phyloP scores from a whole-genome alignment of 1,140 invertebrate species.

The Hylyphantes graminicola region DNA sequence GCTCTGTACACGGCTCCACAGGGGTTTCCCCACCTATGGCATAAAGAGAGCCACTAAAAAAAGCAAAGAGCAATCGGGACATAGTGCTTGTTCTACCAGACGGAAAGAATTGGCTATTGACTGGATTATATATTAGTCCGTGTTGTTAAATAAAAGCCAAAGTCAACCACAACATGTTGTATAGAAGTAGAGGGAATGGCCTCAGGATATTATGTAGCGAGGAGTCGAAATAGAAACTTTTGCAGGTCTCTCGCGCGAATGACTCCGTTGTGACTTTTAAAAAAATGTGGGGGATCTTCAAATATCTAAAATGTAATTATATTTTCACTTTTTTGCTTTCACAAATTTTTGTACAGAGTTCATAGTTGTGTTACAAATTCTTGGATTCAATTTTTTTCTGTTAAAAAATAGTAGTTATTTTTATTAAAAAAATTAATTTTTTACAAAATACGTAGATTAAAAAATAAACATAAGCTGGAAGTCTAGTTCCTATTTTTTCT shows the following conservation, averaged over 20 bases:
- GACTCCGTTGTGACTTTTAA: no score
- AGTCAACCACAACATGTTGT: conserved; percentile 53
- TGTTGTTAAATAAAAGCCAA: conserved; percentile 59
- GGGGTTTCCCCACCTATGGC: not conserved
- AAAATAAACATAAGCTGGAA: no score
- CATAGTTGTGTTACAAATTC: no score
- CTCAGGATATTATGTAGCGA: conserved; percentile 14
- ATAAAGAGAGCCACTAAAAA: conserved; percentile 15
- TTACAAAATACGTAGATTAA: no score
- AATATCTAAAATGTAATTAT: no score
- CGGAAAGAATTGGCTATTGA: conserved; percentile 55
- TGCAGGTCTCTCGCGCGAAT: not conserved
- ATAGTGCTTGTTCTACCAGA: conserved; percentile 51
- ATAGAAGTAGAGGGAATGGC: conserved; percentile 45
- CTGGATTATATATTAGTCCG: conserved; percentile 56
- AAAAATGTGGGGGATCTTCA: no score
- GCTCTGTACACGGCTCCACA: conserved; percentile 7
- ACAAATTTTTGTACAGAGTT: no score
- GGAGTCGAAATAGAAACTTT: conserved; percentile 11
- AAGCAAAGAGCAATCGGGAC: conserved; percentile 17
- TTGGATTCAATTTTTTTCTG: no score
- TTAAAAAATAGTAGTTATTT: no score
- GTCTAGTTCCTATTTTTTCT: no score
- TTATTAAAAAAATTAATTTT: no score
- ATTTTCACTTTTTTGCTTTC: no score